Base-by-base conservation (phyloP, 2,888 invertebrate species). In the Cremastinae sp. region DNA sequence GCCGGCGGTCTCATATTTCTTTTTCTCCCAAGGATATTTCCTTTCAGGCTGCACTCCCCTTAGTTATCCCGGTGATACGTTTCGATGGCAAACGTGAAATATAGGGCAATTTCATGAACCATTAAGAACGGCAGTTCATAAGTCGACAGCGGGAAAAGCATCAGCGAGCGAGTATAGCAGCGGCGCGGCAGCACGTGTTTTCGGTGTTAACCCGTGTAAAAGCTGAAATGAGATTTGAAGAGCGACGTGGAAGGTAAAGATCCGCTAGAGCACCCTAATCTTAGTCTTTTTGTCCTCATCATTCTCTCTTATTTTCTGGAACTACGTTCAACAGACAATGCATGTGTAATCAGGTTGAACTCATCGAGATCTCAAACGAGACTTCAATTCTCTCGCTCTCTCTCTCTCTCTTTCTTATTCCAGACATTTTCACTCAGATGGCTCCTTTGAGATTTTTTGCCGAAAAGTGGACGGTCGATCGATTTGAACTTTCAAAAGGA, bases 81-180 rank as follows among this genome's bases (percentile, higher is more conserved):
- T 61, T 35, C 58, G 41, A 58, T 66, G 64, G 37, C 64, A 55
- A 70, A 73, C 62, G 82, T 86, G 85, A 86, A 86, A 86, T 86
- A 85, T 86, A 84, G 83, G 85, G 85, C 85, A 86, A 86, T 86
- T 86, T 86, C 85, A 86, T 86, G 85, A 86, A 83, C 86, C 86
- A 86, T 86, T 86, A 86, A 84, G 85, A 85, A 81, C 82, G 83
- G 84, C 83, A 85, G 84, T 85, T 86, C 85, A 86, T 86, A 86
- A 86, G 85, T 83, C 84, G 83, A 58, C 64, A 56, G 62, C 35
- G 59, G 65, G 47, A 53, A 55, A 37, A 65, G 55, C 39, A 65
- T 58, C 45, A 7, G 41, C 68, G 51, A 41, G 69, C 71, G 51
- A n/a, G n/a, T n/a, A n/a, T n/a, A n/a, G n/a, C n/a, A n/a, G n/a